These are phyloP conservation scores for Melanargia galathea DNA, from an alignment of 2,888 invertebrate species.

Conservation along the genomic window DNA sequence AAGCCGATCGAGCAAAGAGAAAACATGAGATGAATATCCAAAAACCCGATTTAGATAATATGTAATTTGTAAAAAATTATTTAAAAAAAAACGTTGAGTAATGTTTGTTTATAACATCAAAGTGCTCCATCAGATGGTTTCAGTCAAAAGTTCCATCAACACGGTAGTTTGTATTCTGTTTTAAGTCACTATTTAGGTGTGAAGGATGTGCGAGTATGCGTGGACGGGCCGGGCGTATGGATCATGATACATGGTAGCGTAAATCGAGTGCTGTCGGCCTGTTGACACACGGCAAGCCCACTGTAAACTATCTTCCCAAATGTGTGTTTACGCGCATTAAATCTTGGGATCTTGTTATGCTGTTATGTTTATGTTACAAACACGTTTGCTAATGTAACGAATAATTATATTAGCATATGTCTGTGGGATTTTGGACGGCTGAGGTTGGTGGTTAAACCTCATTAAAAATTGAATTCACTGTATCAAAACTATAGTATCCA, in stretches of 20 bases:
- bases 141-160: slow-evolving; percentile 54
- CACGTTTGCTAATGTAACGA: slow-evolving; percentile 12
- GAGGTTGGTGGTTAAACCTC: neutral
- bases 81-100: slow-evolving; percentile 1
- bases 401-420: slow-evolving; percentile 4
- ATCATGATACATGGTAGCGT: slow-evolving; percentile 31
- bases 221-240: slow-evolving; percentile 30
- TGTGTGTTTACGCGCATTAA: slow-evolving; percentile 22
- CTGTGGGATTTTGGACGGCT: neutral
- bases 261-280: slow-evolving; percentile 30
- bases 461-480: too few relatives aligned
- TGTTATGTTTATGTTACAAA: slow-evolving; percentile 6
- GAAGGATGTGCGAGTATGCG: slow-evolving; percentile 29
- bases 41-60: neutral
- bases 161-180: slow-evolving; percentile 32
- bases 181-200: slow-evolving; percentile 30
- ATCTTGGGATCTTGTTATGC: slow-evolving; percentile 15
- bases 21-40: neutral
- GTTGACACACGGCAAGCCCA: slow-evolving; percentile 29
- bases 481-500: too few relatives aligned
- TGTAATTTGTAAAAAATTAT: neutral
- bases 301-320: slow-evolving; percentile 30
- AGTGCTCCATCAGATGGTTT: slow-evolving; percentile 58
- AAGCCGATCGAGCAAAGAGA: too few relatives aligned
- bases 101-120: slow-evolving; percentile 54